phyloP scores from a whole-genome alignment of 2,888 invertebrate species.

The Ametastegia equiseti region DNA sequence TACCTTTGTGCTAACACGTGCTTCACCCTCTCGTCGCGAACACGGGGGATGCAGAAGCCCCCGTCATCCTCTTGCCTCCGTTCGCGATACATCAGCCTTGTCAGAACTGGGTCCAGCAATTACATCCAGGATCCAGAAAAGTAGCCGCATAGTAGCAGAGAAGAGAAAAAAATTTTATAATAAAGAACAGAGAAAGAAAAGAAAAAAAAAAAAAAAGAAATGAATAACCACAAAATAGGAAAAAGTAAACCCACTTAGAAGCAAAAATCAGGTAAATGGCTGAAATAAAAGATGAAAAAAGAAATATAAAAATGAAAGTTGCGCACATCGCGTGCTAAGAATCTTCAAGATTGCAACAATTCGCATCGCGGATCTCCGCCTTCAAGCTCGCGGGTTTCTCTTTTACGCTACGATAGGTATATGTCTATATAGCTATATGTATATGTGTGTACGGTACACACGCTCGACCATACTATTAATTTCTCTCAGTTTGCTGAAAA shows the following conservation, averaged over 20 bases:
- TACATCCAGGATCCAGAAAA: neutral
- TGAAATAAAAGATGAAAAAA: neutral
- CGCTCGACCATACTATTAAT: neutral
- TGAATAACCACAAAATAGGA: too few species aligned
- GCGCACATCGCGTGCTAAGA: conserved; percentile 21
- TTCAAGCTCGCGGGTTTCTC: neutral
- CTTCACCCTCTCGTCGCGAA: too few species aligned
- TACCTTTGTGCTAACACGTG: neutral
- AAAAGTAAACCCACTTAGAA: too few species aligned
- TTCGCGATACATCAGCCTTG: neutral
- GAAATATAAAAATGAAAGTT: neutral
- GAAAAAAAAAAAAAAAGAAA: neutral
- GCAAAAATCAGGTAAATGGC: neutral
- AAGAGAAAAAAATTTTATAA: too few species aligned
- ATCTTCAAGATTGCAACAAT: conserved; percentile 28
- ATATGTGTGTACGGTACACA: too few species aligned
- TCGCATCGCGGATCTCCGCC: conserved; percentile 5
- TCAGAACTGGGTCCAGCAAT: neutral
- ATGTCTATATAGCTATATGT: neutral
- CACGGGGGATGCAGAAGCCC: too few species aligned
- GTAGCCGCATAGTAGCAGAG: neutral
- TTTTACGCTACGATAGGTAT: neutral
- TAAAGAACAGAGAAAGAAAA: neutral
- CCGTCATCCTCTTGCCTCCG: too few species aligned
- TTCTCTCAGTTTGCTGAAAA: neutral